phyloP scores from a whole-genome alignment of 30 jellyfish, hydroid and myxozoan genomes.

The Rhopilema esculentum region DNA sequence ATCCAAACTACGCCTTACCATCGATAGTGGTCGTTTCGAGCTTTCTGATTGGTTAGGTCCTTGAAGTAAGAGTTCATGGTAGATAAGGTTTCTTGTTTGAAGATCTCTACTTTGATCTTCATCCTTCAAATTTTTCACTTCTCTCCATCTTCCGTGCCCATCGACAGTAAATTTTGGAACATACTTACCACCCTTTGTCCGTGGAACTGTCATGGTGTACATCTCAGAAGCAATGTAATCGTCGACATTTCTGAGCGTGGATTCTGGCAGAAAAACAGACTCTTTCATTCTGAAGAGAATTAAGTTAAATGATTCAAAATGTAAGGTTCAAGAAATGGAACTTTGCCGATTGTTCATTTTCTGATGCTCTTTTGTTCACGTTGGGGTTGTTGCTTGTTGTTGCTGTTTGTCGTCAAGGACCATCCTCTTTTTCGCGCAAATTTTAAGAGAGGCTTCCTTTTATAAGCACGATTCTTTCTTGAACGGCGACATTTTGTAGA shows the following conservation, averaged over 20 bases:
- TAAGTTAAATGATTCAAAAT: too few relatives aligned
- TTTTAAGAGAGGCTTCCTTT: background rate
- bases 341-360: conserved; percentile 13
- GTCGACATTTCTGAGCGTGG: conserved; percentile 23
- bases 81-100: background rate
- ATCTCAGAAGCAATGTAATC: conserved; percentile 21
- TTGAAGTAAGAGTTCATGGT: background rate
- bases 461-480: background rate
- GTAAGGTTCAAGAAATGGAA: too few relatives aligned
- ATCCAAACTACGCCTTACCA: background rate
- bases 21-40: background rate
- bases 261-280: background rate
- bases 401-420: conserved; percentile 14
- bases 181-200: background rate
- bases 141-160: conserved; percentile 73
- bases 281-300: background rate
- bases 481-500: conserved; percentile 1
- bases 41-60: background rate
- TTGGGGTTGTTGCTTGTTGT: background rate
- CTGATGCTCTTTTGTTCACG: background rate
- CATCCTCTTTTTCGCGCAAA: conserved; percentile 20
- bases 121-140: conserved; percentile 1
- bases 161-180: conserved; percentile 67
- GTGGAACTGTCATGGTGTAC: background rate
- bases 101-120: background rate